Evolutionary conservation across 1,140 invertebrate genomes (phyloP), one percentile per base, ranked within the genome.

Genomic region (Muscidifurax raptorellus): DNA sequence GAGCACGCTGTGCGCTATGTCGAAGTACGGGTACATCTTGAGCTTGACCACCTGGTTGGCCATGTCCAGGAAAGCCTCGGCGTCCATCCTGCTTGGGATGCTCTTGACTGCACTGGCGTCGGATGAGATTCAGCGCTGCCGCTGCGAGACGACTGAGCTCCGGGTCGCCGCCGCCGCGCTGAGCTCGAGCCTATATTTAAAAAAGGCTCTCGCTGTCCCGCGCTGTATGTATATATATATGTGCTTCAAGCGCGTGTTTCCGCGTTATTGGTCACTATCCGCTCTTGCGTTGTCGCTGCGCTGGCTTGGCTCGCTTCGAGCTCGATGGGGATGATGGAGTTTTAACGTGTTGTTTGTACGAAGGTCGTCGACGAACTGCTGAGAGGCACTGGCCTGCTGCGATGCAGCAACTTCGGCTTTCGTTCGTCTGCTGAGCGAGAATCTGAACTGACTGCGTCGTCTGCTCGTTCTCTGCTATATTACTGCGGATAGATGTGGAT

Each of bases 1-100:
- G 66, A 99, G 94, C 88, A 97, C 95, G 93, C 96, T 97, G 94
- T 99, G 98, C 85, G 98, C 98, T 89, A 99, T 96, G 92, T 99
- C 99, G 94, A 99, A 99, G 94, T 99, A 99, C 59, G 99, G 99
- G 93, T 97, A 99, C 98, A 99, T 99, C 95, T 99, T 99, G 87
- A 99, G 95, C 94, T 99, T 99, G 87, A 98, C 98, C 92, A 99
- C 98, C 95, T 98, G 97, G 93, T 99, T 99, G 94, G 98, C 98
- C 94, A 99, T 95, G 92, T 99, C 98, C 90, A 99, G 95, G 93
- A 99, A 99, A 71, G 98, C 96, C 95, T 99, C 98, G 90, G 98
- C 97, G 96, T 99, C 98, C 97, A 99, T 97, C 67, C 85, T 87
- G 15, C 18, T 28, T 18, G n/a, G n/a, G n/a, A n/a, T n/a, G n/a